Conservation (phyloP, 1,140 invertebrate species). For the Drosophila albomicans region DNA sequence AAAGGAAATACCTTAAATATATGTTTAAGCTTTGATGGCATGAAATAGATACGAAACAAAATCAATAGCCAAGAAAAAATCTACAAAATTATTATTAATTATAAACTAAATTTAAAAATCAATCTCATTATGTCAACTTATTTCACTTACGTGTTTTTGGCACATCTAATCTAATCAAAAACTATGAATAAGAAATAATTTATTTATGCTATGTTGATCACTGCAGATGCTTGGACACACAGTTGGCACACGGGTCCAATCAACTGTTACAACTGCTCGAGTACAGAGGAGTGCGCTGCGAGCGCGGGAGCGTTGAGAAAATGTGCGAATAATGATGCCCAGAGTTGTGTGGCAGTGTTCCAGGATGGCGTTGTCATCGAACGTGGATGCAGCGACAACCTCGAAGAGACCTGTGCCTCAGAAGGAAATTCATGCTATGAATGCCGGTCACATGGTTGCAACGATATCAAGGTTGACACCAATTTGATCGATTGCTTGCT, state of each 20-base stretch:
- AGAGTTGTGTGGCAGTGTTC: constrained; percentile 69
- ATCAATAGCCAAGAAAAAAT: no score
- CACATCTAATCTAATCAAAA: background rate
- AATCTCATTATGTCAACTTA: no score
- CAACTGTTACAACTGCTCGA: constrained; percentile 67
- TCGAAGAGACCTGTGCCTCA: constrained; percentile 31
- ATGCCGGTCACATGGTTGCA: constrained; percentile 74
- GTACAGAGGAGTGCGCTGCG: constrained; percentile 45
- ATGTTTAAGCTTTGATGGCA: no score
- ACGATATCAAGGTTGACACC: constrained; percentile 43
- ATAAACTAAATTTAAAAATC: no score
- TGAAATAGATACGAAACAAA: no score
- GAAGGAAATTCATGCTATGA: constrained; percentile 55
- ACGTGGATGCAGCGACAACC: constrained; percentile 73
- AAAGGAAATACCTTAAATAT: no score
- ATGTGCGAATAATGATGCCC: constrained; percentile 58
- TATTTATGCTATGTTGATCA: background rate
- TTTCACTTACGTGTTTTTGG: no score
- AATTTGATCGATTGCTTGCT: constrained; percentile 59
- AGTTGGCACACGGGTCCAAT: constrained; percentile 71
- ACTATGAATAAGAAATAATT: background rate
- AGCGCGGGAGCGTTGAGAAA: constrained; percentile 51
- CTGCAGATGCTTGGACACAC: constrained; percentile 58
- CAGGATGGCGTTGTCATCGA: constrained; percentile 51
- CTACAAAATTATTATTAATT: no score